phyloP scores from a whole-genome alignment of 1,140 invertebrate species.

The Himalopsyche phryganea region DNA sequence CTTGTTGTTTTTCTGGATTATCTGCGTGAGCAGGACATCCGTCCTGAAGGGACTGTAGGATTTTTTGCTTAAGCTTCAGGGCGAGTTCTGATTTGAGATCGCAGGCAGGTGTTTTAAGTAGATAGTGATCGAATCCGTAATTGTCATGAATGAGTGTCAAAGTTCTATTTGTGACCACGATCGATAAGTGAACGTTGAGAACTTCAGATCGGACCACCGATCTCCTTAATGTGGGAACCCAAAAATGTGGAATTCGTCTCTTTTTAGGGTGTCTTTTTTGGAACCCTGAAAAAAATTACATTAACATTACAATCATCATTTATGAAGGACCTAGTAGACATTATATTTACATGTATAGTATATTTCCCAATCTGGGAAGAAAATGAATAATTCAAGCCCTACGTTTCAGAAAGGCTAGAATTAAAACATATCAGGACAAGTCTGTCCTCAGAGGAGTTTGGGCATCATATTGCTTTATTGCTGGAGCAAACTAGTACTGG shows the following conservation, averaged over 20 bases:
- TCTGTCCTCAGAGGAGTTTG: no score
- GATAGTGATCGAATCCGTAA: conserved; percentile 93
- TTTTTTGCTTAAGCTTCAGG: conserved; percentile 77
- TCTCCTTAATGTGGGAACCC: conserved; percentile 76
- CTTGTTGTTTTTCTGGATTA: conserved; percentile 66
- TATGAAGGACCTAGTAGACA: no score
- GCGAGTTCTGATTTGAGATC: conserved; percentile 82
- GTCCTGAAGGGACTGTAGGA: conserved; percentile 71
- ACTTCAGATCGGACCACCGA: conserved; percentile 92
- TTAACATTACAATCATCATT: no score
- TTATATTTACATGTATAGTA: no score
- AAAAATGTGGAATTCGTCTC: conserved; percentile 74
- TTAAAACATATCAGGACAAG: no score
- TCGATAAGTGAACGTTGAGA: conserved; percentile 78
- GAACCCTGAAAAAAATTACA: conserved; percentile 59
- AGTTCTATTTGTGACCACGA: conserved; percentile 78
- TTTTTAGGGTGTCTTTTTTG: conserved; percentile 60
- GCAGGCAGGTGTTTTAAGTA: conserved; percentile 85
- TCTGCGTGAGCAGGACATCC: conserved; percentile 72
- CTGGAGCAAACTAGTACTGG: no score
- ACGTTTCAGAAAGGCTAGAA: no score
- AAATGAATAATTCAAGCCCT: no score
- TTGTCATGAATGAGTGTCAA: conserved; percentile 82
- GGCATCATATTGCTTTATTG: no score
- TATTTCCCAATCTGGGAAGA: no score